Percentiles rank a stretch among this genome's conserved stretches.
Evolutionary conservation across 1,140 invertebrate genomes (phyloP).

Genomic region (Mizuhopecten yessoensis): DNA sequence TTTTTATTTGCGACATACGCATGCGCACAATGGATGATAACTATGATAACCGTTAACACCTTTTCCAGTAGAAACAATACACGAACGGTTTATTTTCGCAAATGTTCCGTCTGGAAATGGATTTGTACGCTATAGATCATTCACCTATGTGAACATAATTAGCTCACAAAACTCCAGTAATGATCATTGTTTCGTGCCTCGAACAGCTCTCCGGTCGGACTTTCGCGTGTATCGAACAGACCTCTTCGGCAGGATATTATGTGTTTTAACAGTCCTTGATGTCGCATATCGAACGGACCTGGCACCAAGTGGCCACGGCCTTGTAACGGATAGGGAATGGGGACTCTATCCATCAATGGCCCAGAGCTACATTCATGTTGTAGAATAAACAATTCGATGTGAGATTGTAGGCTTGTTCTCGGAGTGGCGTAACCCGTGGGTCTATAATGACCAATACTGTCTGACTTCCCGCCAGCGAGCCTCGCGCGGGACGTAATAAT

Average conservation of each 20-base stretch:
- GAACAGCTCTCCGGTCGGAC: background rate
- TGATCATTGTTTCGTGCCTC: background rate
- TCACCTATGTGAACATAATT: background rate
- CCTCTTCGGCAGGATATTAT: background rate
- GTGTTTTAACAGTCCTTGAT: slow-evolving; percentile 18
- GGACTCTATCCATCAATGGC: background rate
- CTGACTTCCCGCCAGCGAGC: background rate
- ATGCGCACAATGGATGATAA: background rate
- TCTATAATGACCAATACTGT: slow-evolving; percentile 23
- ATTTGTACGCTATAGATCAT: background rate
- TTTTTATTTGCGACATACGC: background rate
- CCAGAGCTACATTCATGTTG: background rate
- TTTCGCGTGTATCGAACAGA: background rate
- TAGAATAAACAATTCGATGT: background rate
- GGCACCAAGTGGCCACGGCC: slow-evolving; percentile 29
- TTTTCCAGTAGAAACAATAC: too few species aligned
- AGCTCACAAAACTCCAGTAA: background rate
- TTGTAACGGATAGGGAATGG: slow-evolving; percentile 13
- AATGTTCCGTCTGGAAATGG: background rate
- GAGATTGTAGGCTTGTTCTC: background rate
- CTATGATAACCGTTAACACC: background rate
- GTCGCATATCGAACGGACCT: slow-evolving; percentile 21
- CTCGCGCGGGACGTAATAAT: background rate
- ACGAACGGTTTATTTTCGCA: too few species aligned
- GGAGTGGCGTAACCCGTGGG: slow-evolving; percentile 17